A percentile compares a stretch with the other conserved stretches of the same genome.
Conservation (phyloP, 2,888 invertebrate species). For the Caenorhabditis panamensis region DNA sequence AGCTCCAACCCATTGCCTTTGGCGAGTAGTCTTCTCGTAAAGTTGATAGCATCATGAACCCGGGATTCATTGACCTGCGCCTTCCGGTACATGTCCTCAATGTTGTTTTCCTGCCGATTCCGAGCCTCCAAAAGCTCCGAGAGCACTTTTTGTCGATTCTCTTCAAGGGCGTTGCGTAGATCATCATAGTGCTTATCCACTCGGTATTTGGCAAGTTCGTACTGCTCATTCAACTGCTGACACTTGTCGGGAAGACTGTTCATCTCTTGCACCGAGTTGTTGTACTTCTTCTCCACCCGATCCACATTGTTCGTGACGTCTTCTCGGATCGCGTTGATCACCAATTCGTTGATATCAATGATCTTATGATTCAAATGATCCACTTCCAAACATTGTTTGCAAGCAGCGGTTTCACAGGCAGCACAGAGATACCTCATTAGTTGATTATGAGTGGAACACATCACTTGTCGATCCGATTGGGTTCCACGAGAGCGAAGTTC, state of each 20-base stretch:
- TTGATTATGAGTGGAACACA: slow-evolving; percentile 67
- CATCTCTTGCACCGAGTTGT: slow-evolving; percentile 65
- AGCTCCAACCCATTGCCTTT: slow-evolving; percentile 74
- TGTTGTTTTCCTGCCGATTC: slow-evolving; percentile 70
- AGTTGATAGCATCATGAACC: slow-evolving; percentile 75
- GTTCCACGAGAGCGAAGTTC: slow-evolving; percentile 62
- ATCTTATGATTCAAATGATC: slow-evolving; percentile 70
- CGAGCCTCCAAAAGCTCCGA: slow-evolving; percentile 72
- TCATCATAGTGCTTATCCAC: slow-evolving; percentile 64
- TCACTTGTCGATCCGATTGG: slow-evolving; percentile 62
- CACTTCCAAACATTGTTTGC: slow-evolving; percentile 66
- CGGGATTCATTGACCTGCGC: slow-evolving; percentile 70
- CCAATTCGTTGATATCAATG: slow-evolving; percentile 65
- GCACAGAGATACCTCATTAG: slow-evolving; percentile 67
- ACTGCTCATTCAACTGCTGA: slow-evolving; percentile 66
- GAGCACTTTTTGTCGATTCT: slow-evolving; percentile 44
- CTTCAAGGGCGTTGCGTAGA: slow-evolving; percentile 37
- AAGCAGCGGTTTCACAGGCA: slow-evolving; percentile 69
- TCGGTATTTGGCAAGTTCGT: slow-evolving; percentile 68
- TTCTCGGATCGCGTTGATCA: slow-evolving; percentile 62
- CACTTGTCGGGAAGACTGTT: slow-evolving; percentile 70
- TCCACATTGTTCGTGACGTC: slow-evolving; percentile 64
- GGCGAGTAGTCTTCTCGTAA: slow-evolving; percentile 72
- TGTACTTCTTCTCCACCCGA: slow-evolving; percentile 68
- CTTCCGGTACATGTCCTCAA: slow-evolving; percentile 74